phyloP scores from a whole-genome alignment of 1,140 invertebrate species.

The Daktulosphaira vitifoliae region DNA sequence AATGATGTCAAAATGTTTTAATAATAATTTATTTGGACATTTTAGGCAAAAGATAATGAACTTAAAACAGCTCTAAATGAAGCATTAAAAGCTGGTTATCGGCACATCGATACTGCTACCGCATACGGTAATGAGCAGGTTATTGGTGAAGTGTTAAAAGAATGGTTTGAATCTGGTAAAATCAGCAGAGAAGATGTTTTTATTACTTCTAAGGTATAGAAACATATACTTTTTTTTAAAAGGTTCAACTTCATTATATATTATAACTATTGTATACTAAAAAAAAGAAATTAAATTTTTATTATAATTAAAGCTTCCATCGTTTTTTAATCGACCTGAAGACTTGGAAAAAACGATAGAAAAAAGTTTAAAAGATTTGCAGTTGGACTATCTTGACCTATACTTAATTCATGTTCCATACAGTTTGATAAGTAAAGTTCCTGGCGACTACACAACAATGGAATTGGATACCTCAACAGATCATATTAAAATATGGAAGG shows the following conservation, averaged over 20 bases:
- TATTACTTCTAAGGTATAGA: slow-evolving; percentile 54
- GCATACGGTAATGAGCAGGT: slow-evolving; percentile 54
- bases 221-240: no score
- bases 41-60: slow-evolving; percentile 40
- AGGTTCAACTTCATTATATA: no score
- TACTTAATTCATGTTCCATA: slow-evolving; percentile 78
- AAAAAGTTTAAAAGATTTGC: slow-evolving; percentile 60
- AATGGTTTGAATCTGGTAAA: slow-evolving; percentile 52
- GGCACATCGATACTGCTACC: slow-evolving; percentile 59
- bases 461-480: slow-evolving; percentile 37
- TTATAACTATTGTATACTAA: no score
- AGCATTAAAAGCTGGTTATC: slow-evolving; percentile 56
- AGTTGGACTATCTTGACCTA: slow-evolving; percentile 72
- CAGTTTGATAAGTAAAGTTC: slow-evolving; percentile 51
- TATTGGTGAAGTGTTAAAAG: slow-evolving; percentile 53
- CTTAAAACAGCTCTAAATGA: slow-evolving; percentile 49
- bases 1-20: no score
- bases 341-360: slow-evolving; percentile 63
- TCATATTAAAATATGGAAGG: slow-evolving; percentile 39
- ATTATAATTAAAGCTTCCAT: slow-evolving; percentile 36
- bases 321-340: slow-evolving; percentile 54
- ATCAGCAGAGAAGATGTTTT: slow-evolving; percentile 58
- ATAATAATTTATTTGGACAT: no score
- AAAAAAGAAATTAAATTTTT: no score
- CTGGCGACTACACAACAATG: slow-evolving; percentile 39